A percentile compares a stretch with the other conserved stretches of the same genome.
Conservation (phyloP, 2,888 invertebrate genomes). For the Tromatobia lineatoria region DNA sequence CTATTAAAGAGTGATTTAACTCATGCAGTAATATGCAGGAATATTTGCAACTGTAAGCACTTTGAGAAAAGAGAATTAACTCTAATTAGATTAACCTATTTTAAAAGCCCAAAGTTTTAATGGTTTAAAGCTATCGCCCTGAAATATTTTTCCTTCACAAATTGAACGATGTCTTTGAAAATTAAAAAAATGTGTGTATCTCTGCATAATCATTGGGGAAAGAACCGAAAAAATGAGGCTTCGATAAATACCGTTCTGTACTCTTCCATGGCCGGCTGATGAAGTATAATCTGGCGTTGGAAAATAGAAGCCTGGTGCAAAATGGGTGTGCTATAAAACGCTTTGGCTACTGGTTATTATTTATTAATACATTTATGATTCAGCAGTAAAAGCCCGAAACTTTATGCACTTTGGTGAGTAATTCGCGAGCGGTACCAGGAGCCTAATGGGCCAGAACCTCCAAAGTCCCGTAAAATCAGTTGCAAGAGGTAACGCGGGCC, state of each 20-base stretch:
- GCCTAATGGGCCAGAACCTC: constrained; percentile 75
- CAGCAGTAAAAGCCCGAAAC: constrained; percentile 66
- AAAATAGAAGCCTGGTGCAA: background rate
- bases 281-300: background rate
- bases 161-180: background rate
- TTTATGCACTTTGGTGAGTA: constrained; percentile 39
- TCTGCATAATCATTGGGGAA: too few relatives aligned
- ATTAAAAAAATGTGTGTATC: background rate
- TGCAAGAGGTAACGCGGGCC: constrained; percentile 13
- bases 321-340: background rate
- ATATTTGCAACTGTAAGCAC: background rate
- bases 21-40: background rate
- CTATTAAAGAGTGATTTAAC: background rate
- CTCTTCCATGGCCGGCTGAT: background rate
- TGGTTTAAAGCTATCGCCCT: background rate
- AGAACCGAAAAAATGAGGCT: background rate
- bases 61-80: background rate
- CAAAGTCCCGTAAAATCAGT: constrained; percentile 73
- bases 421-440: constrained; percentile 41
- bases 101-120: background rate
- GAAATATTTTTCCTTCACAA: background rate
- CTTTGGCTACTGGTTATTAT: constrained; percentile 65
- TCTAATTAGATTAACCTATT: background rate
- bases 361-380: constrained; percentile 78
- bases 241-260: background rate